Evolutionary conservation across 2,113 vertebrate genomes (phyloP).

Genomic region (Cyanoliseus patagonus): DNA sequence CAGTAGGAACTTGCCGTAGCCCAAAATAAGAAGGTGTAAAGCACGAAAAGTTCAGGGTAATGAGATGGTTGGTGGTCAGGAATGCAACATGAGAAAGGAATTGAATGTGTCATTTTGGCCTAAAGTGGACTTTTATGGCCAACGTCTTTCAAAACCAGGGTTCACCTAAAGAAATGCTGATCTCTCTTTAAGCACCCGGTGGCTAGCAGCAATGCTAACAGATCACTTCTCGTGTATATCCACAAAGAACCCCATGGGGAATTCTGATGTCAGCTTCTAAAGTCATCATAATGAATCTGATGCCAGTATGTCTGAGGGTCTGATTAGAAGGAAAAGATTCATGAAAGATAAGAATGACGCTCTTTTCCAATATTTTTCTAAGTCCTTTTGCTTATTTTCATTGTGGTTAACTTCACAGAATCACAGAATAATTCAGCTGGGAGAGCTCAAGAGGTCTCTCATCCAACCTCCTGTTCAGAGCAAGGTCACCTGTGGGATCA

Average conservation of each 20-base stretch:
- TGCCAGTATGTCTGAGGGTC: constrained; percentile 44
- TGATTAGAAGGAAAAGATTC: constrained; percentile 45
- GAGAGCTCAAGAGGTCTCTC: background rate
- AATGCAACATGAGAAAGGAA: background rate
- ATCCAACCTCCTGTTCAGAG: background rate
- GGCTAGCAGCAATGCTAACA: background rate
- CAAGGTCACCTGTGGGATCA: background rate
- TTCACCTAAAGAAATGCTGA: background rate
- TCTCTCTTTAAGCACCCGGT: background rate
- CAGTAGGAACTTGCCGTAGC: background rate
- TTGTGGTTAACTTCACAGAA: constrained; percentile 21
- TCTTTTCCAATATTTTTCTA: constrained; percentile 39
- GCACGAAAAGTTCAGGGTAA: background rate
- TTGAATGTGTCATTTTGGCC: background rate
- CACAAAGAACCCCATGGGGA: background rate
- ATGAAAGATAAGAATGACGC: constrained; percentile 1
- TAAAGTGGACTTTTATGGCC: background rate
- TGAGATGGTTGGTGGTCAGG: background rate
- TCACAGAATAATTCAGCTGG: background rate
- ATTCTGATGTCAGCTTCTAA: constrained; percentile 1
- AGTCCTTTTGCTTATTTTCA: constrained; percentile 41
- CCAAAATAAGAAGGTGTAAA: background rate
- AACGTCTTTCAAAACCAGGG: background rate
- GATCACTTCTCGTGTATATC: background rate
- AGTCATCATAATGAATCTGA: background rate